Percentiles rank a stretch among this genome's conserved stretches.
Conservation (phyloP, 2,113 vertebrate species). For the Myotis yumanensis region DNA sequence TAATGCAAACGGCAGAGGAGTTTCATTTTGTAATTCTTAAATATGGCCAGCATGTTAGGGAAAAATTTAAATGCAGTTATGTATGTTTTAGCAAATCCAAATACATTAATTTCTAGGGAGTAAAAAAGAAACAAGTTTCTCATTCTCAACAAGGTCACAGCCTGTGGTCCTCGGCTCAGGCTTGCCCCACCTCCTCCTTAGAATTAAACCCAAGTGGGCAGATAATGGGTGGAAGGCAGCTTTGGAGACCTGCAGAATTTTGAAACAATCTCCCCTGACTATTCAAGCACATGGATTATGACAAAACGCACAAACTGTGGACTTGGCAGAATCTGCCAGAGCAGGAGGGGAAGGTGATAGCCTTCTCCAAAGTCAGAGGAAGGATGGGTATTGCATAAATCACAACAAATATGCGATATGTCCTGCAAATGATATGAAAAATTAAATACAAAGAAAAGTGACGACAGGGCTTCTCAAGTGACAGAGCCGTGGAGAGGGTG, state of each 20-base stretch:
- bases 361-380: conserved; percentile 84
- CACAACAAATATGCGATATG: conserved; percentile 88
- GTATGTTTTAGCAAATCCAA: conserved; percentile 61
- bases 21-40: conserved; percentile 26
- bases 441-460: conserved; percentile 80
- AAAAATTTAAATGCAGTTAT: conserved; percentile 59
- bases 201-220: conserved; percentile 35
- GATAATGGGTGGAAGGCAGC: conserved; percentile 72
- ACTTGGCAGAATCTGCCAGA: conserved; percentile 83
- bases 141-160: conserved; percentile 16
- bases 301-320: conserved; percentile 82
- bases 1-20: neutral
- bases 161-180: conserved; percentile 19
- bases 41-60: neutral
- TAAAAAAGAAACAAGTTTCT: conserved; percentile 38
- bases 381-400: conserved; percentile 84
- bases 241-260: conserved; percentile 77
- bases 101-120: conserved; percentile 34
- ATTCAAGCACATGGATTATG: conserved; percentile 82
- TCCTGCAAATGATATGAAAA: conserved; percentile 83
- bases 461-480: conserved; percentile 77
- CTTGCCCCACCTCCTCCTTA: conserved; percentile 41
- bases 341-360: conserved; percentile 83
- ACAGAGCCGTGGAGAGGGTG: conserved; percentile 61
- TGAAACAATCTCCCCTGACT: conserved; percentile 72